Base-by-base conservation (phyloP, 2,797 vertebrate genomes). In the Aulostomus chinensis region DNA sequence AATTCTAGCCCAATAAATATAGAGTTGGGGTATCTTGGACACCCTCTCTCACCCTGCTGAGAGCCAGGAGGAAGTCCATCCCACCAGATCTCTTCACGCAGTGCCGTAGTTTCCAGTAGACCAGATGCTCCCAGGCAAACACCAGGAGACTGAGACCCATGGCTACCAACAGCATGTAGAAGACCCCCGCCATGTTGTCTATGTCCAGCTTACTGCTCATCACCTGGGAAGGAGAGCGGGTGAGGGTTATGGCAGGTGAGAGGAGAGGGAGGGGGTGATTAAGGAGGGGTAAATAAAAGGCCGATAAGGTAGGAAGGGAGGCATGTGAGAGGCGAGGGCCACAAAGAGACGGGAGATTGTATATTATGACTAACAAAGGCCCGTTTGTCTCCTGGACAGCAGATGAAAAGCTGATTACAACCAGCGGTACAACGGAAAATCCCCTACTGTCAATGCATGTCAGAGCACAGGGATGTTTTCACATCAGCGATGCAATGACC, bases 61-160 rank as follows among this genome's bases (percentile, higher is more conserved):
- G 90, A 25, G 93, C 94, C 63, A 96, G 76, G 5, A 96, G 88
- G 65, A 94, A 94, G 80, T 94, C 94, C 86, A 94, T 89, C 51
- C 90, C 90, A 0, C 93, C 91, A 0, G 92, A 92, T 17, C 86
- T 88, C n/a, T 92, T 91, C 70, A 95, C 82, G 45, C 93, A 94
- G 57, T 94, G 93, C 3, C 94, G 83, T 4, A 95, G 84, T 8
- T 92, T 93, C 93, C 94, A 94, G 81, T 95, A 94, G 31, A 94
- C 91, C 48, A 96, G 90, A 72, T 96, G 92, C 67, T 93, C 94
- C 92, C 94, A 92, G 43, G 88, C 89, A 35, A 91, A 90, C 1
- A 92, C 89, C 37, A 92, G 78, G 2, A 91, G 83, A 60, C 90
- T 89, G 25, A 91, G 86, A 18, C 91, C 89, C 88, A 91, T 91